Percentiles rank a stretch among this genome's conserved stretches.
Conservation (phyloP, 2,113 vertebrate species). For the Rhagologus leucostigma region DNA sequence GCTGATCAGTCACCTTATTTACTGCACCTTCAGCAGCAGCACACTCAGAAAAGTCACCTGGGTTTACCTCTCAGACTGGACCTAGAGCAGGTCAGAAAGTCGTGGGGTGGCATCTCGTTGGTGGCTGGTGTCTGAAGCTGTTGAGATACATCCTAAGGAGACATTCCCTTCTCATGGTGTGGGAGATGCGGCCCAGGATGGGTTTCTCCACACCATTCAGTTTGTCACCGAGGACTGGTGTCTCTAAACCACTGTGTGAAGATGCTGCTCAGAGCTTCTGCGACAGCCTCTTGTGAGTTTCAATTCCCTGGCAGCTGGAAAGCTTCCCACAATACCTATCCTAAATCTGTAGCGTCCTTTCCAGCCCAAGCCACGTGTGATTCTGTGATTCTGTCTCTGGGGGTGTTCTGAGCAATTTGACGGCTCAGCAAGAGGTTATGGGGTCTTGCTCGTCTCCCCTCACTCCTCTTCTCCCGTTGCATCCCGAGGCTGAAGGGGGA, state of each 20-base stretch:
- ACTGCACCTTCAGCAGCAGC: background rate
- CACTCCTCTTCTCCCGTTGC: accelerated
- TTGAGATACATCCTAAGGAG: background rate
- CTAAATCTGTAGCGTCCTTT: background rate
- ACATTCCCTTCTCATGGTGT: accelerated
- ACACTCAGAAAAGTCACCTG: background rate
- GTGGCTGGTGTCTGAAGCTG: background rate
- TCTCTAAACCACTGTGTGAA: background rate
- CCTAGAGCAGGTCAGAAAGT: background rate
- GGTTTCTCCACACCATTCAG: background rate
- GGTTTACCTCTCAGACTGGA: background rate
- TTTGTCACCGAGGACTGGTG: background rate
- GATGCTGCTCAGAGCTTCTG: background rate
- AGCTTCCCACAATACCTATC: background rate
- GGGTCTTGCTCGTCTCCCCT: background rate
- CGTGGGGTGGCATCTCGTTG: accelerated
- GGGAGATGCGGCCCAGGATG: background rate
- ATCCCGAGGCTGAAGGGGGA: accelerated
- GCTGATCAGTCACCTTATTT: background rate
- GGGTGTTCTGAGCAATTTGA: background rate
- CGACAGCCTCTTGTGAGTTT: background rate
- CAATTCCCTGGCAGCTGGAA: background rate
- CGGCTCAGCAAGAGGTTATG: background rate
- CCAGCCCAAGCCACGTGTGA: background rate
- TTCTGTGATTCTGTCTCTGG: background rate